Conservation (phyloP, 1,140 invertebrate species). For the Parapsyche elsis region DNA sequence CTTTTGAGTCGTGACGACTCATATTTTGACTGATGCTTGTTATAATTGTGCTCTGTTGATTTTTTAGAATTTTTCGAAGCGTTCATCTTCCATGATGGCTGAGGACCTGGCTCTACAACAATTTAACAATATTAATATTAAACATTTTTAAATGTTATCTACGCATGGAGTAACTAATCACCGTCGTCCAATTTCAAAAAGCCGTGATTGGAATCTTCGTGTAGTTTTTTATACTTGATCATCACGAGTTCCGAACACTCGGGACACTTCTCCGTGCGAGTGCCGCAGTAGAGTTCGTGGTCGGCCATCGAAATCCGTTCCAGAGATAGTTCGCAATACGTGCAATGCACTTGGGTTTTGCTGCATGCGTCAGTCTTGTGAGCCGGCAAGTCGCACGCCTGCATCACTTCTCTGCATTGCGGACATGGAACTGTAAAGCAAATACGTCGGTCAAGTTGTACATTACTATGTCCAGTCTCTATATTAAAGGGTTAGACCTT, state of each 20-base stretch:
- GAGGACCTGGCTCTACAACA: slow-evolving; percentile 58
- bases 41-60: neutral
- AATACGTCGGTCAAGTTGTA: neutral
- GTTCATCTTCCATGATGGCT: slow-evolving; percentile 54
- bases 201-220: slow-evolving; percentile 68
- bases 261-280: slow-evolving; percentile 70
- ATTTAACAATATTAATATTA: slow-evolving; percentile 49
- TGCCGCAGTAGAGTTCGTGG: slow-evolving; percentile 72
- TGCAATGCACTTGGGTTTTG: slow-evolving; percentile 63
- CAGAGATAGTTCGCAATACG: slow-evolving; percentile 70
- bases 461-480: neutral
- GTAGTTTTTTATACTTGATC: slow-evolving; percentile 69
- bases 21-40: neutral
- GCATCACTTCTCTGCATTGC: slow-evolving; percentile 61
- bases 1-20: neutral
- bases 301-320: slow-evolving; percentile 65
- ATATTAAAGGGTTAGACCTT: slow-evolving; percentile 34
- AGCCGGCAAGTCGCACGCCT: slow-evolving; percentile 60
- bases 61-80: neutral
- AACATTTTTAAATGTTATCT: slow-evolving; percentile 1
- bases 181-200: slow-evolving; percentile 67
- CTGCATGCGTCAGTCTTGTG: slow-evolving; percentile 62
- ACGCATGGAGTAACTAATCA: slow-evolving; percentile 47
- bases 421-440: slow-evolving; percentile 45
- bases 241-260: slow-evolving; percentile 72